Evolutionary conservation across 2,113 vertebrate genomes (phyloP).

Genomic region (Connochaetes taurinus): DNA sequence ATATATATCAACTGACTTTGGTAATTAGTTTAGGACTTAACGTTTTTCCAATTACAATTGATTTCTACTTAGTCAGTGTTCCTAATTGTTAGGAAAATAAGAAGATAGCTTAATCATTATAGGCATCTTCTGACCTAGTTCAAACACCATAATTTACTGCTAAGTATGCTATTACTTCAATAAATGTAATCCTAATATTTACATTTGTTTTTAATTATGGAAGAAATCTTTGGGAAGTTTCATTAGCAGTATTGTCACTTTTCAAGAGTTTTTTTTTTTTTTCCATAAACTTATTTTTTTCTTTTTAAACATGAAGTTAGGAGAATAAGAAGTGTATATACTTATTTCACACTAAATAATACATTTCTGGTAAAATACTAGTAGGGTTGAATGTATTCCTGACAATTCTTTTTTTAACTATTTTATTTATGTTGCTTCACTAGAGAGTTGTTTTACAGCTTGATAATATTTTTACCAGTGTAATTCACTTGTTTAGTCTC

Average conservation of each 20-base stretch:
- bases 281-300: background rate
- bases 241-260: background rate
- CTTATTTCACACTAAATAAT: background rate
- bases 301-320: background rate
- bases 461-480: fast-evolving
- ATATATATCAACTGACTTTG: background rate
- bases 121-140: background rate
- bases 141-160: background rate
- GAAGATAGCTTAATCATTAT: background rate
- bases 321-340: background rate
- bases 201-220: background rate
- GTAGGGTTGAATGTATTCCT: background rate
- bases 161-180: background rate
- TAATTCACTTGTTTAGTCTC: background rate
- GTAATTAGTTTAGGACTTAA: constrained; percentile 17
- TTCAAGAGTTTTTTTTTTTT: background rate
- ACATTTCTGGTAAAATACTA: background rate
- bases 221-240: background rate
- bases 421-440: background rate
- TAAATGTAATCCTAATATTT: background rate
- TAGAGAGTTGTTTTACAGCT: background rate
- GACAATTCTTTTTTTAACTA: background rate
- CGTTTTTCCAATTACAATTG: constrained; percentile 38
- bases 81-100: constrained; percentile 44
- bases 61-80: constrained; percentile 42